These are phyloP conservation scores for Enteromius mattozi DNA, from an alignment of 2,797 vertebrate genomes.

Conservation along the genomic window DNA sequence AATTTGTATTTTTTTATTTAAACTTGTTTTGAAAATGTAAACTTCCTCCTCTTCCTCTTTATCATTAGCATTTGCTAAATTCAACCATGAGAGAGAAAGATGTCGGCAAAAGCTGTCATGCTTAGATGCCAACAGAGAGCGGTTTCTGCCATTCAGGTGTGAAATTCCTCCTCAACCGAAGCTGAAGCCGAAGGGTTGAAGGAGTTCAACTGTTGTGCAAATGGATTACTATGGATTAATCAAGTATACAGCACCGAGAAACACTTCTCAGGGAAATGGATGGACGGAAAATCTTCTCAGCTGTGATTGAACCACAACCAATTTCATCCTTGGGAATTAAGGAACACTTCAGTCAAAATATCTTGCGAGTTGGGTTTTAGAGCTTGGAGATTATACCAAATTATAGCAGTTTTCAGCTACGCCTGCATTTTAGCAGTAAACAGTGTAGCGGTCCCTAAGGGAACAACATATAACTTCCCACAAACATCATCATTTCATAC, in stretches of 20 bases:
- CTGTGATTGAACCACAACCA: conserved; percentile 23
- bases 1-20: background rate
- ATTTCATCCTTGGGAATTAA: conserved; percentile 35
- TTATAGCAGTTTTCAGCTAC: conserved; percentile 32
- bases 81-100: conserved; percentile 20
- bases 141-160: conserved; percentile 28
- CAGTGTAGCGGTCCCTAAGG: background rate
- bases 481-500: conserved; percentile 11
- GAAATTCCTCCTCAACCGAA: conserved; percentile 38
- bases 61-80: background rate
- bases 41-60: background rate
- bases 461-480: conserved; percentile 22
- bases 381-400: conserved; percentile 17
- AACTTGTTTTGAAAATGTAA: background rate
- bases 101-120: conserved; percentile 17
- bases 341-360: background rate
- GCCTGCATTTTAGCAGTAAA: conserved; percentile 33
- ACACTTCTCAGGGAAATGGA: conserved; percentile 23
- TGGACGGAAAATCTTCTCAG: conserved; percentile 9
- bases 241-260: conserved; percentile 26
- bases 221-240: conserved; percentile 39
- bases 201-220: conserved; percentile 31
- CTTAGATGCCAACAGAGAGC: conserved; percentile 8
- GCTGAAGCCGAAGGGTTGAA: conserved; percentile 14
- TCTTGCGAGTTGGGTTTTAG: conserved; percentile 12